These are phyloP conservation scores for Acipenser ruthenus DNA, from an alignment of 2,797 vertebrate genomes.

Conservation along the genomic window DNA sequence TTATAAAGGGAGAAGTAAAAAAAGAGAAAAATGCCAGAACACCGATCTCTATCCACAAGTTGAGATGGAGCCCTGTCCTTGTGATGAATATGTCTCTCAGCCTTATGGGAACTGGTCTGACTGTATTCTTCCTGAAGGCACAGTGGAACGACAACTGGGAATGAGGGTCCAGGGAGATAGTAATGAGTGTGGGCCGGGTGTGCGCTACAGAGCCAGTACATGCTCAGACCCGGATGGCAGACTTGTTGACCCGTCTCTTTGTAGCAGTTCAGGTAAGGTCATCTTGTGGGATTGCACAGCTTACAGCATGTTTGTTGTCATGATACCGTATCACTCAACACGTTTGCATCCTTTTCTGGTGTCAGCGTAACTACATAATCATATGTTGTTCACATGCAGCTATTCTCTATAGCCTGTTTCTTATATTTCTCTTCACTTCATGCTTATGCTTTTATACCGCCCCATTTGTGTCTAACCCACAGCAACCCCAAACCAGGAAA, in stretches of 20 bases:
- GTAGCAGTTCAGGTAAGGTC: slow-evolving; percentile 74
- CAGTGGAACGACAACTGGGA: slow-evolving; percentile 36
- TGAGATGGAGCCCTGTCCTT: slow-evolving; percentile 75
- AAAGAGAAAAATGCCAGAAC: slow-evolving; percentile 79
- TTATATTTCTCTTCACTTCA: too few species aligned
- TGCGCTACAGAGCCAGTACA: slow-evolving; percentile 66
- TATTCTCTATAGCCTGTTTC: too few species aligned
- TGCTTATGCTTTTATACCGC: too few species aligned
- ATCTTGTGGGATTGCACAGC: too few species aligned
- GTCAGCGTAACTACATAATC: too few species aligned
- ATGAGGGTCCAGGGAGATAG: slow-evolving; percentile 36
- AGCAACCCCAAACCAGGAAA: too few species aligned
- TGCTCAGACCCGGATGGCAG: slow-evolving; percentile 69
- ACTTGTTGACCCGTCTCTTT: slow-evolving; percentile 63
- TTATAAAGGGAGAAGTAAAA: slow-evolving; percentile 82
- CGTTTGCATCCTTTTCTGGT: too few species aligned
- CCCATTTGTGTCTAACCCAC: too few species aligned
- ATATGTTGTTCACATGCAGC: too few species aligned
- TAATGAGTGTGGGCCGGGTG: slow-evolving; percentile 75
- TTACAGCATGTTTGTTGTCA: too few species aligned
- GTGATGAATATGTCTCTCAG: slow-evolving; percentile 65
- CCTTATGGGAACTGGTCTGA: slow-evolving; percentile 87
- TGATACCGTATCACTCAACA: too few species aligned
- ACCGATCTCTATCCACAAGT: slow-evolving; percentile 67
- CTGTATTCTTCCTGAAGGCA: slow-evolving; percentile 64